phyloP scores from a whole-genome alignment of 1,140 invertebrate genomes.

The Chionoecetes opilio region DNA sequence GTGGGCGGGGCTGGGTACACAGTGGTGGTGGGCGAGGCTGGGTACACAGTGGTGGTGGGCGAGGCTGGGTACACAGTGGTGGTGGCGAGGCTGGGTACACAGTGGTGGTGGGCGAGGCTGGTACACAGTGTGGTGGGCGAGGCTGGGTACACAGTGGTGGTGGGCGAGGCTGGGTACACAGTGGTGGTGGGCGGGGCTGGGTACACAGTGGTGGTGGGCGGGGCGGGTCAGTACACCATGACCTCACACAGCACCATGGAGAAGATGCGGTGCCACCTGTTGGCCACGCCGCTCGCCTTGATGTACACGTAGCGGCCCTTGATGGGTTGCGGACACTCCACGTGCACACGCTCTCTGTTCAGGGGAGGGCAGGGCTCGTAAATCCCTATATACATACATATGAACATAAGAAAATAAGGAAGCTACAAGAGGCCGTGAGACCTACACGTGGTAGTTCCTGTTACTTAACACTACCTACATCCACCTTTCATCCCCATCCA shows the following conservation, averaged over 20 bases:
- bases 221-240: conserved; percentile 84
- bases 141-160: background rate
- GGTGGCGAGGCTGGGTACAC: background rate
- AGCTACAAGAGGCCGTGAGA: too few relatives aligned
- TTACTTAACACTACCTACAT: too few relatives aligned
- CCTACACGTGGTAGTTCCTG: too few relatives aligned
- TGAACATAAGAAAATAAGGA: too few relatives aligned
- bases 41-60: background rate
- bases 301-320: conserved; percentile 86
- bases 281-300: conserved; percentile 85
- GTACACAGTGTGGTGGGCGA: conserved; percentile 1
- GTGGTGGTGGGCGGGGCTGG: background rate
- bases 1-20: too few relatives aligned
- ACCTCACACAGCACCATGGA: conserved; percentile 86
- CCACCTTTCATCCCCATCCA: too few relatives aligned
- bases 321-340: conserved; percentile 84
- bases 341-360: conserved; percentile 83
- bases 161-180: background rate
- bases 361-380: background rate
- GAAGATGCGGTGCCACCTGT: conserved; percentile 85
- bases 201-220: background rate
- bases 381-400: too few relatives aligned
- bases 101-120: too few relatives aligned
- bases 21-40: background rate
- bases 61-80: too few relatives aligned